Evolutionary conservation across 2,113 vertebrate species (phyloP).

Genomic region (Paralichthys olivaceus): DNA sequence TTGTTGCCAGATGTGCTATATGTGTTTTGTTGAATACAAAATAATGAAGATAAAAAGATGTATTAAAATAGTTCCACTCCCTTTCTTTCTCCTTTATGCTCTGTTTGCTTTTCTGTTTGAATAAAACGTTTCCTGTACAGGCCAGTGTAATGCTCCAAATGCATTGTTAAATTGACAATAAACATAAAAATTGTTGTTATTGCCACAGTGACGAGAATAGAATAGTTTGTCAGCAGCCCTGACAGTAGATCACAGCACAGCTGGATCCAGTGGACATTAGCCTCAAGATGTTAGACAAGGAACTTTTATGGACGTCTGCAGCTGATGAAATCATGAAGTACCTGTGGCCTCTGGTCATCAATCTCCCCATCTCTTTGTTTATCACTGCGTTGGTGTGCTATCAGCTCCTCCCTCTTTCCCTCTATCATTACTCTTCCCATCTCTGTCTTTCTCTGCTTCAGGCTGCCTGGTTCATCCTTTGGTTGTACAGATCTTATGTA

Average conservation of each 20-base stretch:
- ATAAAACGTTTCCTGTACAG: background rate
- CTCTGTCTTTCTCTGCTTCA: constrained; percentile 13
- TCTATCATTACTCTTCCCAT: background rate
- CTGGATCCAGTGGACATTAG: background rate
- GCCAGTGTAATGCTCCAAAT: background rate
- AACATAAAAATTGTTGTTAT: background rate
- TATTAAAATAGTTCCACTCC: no score
- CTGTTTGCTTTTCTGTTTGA: background rate
- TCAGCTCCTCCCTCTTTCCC: background rate
- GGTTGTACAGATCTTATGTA: constrained; percentile 57
- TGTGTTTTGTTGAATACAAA: no score
- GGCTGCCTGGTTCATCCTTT: constrained; percentile 34
- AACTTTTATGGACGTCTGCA: background rate
- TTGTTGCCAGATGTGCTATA: no score
- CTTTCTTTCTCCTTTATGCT: no score
- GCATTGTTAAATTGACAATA: no score
- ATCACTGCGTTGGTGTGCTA: background rate
- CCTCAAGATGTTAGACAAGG: background rate
- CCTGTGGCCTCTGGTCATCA: background rate
- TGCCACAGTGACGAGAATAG: background rate
- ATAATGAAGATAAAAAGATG: background rate
- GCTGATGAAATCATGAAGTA: background rate
- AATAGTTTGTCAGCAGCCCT: background rate
- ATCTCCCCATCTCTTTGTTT: background rate
- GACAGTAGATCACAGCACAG: background rate